Evolutionary conservation across 2,888 invertebrate genomes (phyloP).

Genomic region (Dasysyrphus albostriatus): DNA sequence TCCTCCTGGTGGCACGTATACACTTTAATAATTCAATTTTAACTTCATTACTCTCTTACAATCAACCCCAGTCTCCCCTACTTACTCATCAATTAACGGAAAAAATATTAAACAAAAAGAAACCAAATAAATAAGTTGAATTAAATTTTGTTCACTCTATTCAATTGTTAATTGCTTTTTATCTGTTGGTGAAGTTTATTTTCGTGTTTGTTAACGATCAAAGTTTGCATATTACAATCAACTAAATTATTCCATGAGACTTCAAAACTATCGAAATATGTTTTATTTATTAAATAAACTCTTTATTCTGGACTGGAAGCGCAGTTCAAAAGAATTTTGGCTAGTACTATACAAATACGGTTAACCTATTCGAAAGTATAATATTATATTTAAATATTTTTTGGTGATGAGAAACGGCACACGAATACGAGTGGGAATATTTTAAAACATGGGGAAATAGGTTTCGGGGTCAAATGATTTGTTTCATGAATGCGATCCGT

Average conservation of each 20-base stretch:
- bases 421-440: slow-evolving; percentile 28
- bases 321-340: slow-evolving; percentile 17
- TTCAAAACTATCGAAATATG: slow-evolving; percentile 33
- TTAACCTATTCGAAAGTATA: not conserved
- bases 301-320: not conserved
- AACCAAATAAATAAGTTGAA: slow-evolving; percentile 19
- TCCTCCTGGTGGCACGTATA: too few relatives aligned
- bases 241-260: not conserved
- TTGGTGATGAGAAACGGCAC: slow-evolving; percentile 44
- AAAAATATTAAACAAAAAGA: slow-evolving; percentile 21
- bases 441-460: slow-evolving; percentile 56
- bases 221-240: not conserved
- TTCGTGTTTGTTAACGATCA: not conserved
- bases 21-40: too few relatives aligned
- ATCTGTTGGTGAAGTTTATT: not conserved
- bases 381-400: not conserved
- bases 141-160: slow-evolving; percentile 47
- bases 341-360: not conserved
- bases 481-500: slow-evolving; percentile 48
- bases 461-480: slow-evolving; percentile 68
- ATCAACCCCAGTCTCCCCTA: not conserved
- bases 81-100: slow-evolving; percentile 26
- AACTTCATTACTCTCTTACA: too few relatives aligned
- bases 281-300: slow-evolving; percentile 63
- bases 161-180: slow-evolving; percentile 58